phyloP scores from a whole-genome alignment of 1,140 invertebrate genomes.

The Nebria ingens region DNA sequence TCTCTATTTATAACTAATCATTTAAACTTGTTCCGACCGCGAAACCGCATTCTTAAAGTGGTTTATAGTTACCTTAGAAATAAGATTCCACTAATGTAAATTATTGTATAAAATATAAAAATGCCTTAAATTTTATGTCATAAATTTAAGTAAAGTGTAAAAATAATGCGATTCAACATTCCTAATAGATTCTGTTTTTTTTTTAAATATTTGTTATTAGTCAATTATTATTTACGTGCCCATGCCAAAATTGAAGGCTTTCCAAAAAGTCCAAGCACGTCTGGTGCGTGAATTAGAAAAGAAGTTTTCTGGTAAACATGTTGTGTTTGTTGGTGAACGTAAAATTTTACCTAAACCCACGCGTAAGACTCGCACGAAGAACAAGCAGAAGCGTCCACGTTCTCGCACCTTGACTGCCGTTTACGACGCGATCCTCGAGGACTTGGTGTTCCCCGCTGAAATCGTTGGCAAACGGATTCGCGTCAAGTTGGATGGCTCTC shows the following conservation, averaged over 20 bases:
- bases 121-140: too few relatives aligned
- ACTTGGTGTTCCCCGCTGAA: slow-evolving; percentile 97
- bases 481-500: slow-evolving; percentile 89
- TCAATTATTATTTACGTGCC: slow-evolving; percentile 98
- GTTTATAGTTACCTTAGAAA: too few relatives aligned
- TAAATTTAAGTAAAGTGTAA: too few relatives aligned
- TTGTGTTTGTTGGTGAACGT: slow-evolving; percentile 95
- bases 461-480: slow-evolving; percentile 98
- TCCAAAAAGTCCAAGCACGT: slow-evolving; percentile 96
- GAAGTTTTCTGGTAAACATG: slow-evolving; percentile 98
- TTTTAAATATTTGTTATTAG: too few relatives aligned
- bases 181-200: too few relatives aligned
- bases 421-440: slow-evolving; percentile 93
- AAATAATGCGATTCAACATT: too few relatives aligned
- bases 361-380: slow-evolving; percentile 84
- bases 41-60: too few relatives aligned
- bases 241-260: slow-evolving; percentile 91
- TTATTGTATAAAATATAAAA: too few relatives aligned
- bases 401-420: slow-evolving; percentile 90
- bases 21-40: too few relatives aligned
- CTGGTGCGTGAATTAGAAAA: slow-evolving; percentile 97
- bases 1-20: too few relatives aligned
- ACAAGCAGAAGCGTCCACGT: slow-evolving; percentile 96
- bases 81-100: too few relatives aligned
- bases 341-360: slow-evolving; percentile 97